These are phyloP conservation scores for Drosophila funebris DNA, from an alignment of 1,140 invertebrate genomes.

Conservation along the genomic window DNA sequence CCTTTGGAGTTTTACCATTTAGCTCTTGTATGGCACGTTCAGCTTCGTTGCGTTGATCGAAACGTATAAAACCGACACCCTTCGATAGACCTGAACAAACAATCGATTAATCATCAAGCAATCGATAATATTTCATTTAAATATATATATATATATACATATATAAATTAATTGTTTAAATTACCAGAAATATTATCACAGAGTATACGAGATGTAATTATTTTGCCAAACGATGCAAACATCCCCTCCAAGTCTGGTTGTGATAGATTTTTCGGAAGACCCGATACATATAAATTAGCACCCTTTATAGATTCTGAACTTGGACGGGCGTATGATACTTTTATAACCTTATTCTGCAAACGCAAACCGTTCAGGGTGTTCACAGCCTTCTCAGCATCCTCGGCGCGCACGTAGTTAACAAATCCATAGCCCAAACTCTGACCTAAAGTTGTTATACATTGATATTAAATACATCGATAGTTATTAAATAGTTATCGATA, in stretches of 20 bases:
- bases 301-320: constrained; percentile 95
- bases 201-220: constrained; percentile 94
- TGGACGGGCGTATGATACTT: constrained; percentile 95
- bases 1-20: constrained; percentile 86
- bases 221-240: constrained; percentile 92
- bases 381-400: constrained; percentile 94
- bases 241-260: constrained; percentile 93
- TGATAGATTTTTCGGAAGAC: constrained; percentile 93
- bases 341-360: constrained; percentile 95
- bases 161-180: not conserved
- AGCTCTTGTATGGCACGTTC: constrained; percentile 86
- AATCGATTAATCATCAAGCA: not conserved
- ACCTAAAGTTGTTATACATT: constrained; percentile 84
- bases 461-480: not conserved
- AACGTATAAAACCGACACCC: constrained; percentile 87
- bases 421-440: constrained; percentile 96
- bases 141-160: no score
- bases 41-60: constrained; percentile 86
- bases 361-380: constrained; percentile 93
- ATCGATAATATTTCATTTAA: no score
- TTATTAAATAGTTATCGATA: not conserved
- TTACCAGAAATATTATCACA: constrained; percentile 92
- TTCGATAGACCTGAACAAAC: constrained; percentile 84
- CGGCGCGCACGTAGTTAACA: constrained; percentile 92
- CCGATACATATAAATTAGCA: constrained; percentile 95